Conservation (phyloP, 2,797 vertebrate species). For the Tamandua tetradactyla region DNA sequence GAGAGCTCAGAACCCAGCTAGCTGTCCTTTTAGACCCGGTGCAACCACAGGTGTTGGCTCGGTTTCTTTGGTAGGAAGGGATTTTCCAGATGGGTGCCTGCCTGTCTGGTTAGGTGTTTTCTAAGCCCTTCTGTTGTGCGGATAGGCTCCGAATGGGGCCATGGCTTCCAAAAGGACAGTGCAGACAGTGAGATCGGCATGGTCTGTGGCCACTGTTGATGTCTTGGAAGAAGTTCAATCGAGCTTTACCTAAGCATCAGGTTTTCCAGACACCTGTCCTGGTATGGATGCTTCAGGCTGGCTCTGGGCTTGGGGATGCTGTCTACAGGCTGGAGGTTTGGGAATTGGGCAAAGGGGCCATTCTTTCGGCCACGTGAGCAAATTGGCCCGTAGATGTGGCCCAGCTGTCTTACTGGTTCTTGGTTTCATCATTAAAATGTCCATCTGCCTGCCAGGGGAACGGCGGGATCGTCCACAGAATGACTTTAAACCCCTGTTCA, state of each 20-base stretch:
- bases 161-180: background rate
- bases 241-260: too few species aligned
- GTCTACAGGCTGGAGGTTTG: background rate
- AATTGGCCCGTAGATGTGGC: accelerated
- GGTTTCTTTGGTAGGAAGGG: background rate
- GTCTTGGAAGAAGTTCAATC: too few species aligned
- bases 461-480: background rate
- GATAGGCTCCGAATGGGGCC: background rate
- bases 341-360: accelerated
- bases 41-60: background rate
- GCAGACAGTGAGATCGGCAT: background rate
- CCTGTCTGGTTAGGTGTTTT: background rate
- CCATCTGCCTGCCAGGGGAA: background rate
- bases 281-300: accelerated
- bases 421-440: background rate
- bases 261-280: accelerated
- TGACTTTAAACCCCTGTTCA: background rate
- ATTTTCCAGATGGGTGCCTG: too few species aligned
- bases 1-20: background rate
- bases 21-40: background rate
- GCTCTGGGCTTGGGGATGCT: accelerated
- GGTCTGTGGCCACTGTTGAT: background rate
- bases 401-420: background rate
- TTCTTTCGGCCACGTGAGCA: accelerated
- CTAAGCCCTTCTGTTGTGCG: background rate